Base-by-base conservation (phyloP, 2,888 invertebrate genomes). In the Drosophila nr. fundita region DNA sequence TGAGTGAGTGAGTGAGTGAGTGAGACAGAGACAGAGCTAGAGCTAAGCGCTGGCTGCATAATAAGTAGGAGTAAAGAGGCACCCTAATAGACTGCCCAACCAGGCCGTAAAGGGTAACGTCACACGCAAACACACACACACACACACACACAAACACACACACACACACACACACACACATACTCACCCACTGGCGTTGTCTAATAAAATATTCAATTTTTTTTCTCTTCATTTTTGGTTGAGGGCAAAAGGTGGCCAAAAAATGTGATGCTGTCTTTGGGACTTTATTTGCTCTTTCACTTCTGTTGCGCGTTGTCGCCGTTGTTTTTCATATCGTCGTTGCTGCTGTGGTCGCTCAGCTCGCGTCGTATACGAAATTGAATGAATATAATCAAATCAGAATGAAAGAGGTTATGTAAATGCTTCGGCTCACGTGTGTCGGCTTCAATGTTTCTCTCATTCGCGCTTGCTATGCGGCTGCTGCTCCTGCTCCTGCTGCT, bases 351-450 rank as follows among this genome's bases (percentile, higher is more conserved):
- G 66, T 29, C 55, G 66, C 49, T n/a, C 21, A 38, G 73, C 57
- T 81, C 60, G 84, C 82, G 67, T 86, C 70, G 76, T 89, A 69
- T 76, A 73, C 76, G 67, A 86, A 86, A 89, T 86, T 84, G 80
- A 86, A 89, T 82, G 82, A 85, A 89, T 78, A 77, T 88, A 85
- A 88, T 89, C 73, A 87, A 86, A 87, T 86, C 76, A 74, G 67
- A 78, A 73, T 80, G 76, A 60, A 89, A 68, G 69, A 78, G 85
- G 86, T 86, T 89, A 86, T 87, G 86, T 87, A 86, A 89, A 89
- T 80, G 78, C 61, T 62, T 59, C 58, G 52, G n/a, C 60, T 78
- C 67, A 73, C 77, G 69, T 68, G 54, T 70, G 66, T 57, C 29
- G 36, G 45, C 27, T 18, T 45, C 30, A 27, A 24, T 53, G 50